Base-by-base conservation (phyloP, 2,888 invertebrate species). In the Pomacea canaliculata region DNA sequence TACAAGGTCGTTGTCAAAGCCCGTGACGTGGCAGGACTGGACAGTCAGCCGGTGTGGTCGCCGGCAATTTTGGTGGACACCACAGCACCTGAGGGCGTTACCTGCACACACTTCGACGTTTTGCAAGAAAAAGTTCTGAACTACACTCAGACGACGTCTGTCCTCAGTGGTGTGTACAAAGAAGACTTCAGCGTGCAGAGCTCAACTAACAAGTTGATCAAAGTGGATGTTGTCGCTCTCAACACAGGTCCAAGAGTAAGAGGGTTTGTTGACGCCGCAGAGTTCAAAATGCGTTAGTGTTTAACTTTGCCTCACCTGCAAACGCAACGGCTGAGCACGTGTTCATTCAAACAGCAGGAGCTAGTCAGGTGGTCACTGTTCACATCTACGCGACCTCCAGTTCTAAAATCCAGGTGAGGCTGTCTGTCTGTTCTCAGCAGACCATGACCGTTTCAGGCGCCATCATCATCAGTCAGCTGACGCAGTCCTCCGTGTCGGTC, bases 1-100 rank as follows among this genome's bases (percentile, higher is more conserved):
- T 82, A 82, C 59, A n/a, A 23, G 16, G 79, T 79, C 48, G 69
- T 74, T 7, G 80, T 83, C 1, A 79, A 81, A 70, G 83, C 83
- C 18, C 37, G 71, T 18, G 84, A 84, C 71, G 71, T 77, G 7
- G 82, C 82, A 16, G 83, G 84, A n/a, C 80, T 79, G 70, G 66
- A 73, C 49, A 84, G 81, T 71, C 27, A 59, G 9, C 59, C 71
- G 13, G 76, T 74, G 0, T 18, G 27, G 37, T 83, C 84, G 5
- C 67, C 69, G 4, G 65, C 76, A 4, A 66, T 80, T 7, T 16
- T 69, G 37, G 73, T 84, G 59, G 84, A 84, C 74, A 37, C 63
- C 10, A 79, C 83, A 13, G 76, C 82, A 5, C 81, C 83, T 13
- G 27, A 68, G 62, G 81, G 77, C 12, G 70, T 79, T 46, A 62